A percentile compares a stretch with the other conserved stretches of the same genome.
phyloP scores from a whole-genome alignment of 2,113 vertebrate genomes.

The Neolamprologus kungweensis region DNA sequence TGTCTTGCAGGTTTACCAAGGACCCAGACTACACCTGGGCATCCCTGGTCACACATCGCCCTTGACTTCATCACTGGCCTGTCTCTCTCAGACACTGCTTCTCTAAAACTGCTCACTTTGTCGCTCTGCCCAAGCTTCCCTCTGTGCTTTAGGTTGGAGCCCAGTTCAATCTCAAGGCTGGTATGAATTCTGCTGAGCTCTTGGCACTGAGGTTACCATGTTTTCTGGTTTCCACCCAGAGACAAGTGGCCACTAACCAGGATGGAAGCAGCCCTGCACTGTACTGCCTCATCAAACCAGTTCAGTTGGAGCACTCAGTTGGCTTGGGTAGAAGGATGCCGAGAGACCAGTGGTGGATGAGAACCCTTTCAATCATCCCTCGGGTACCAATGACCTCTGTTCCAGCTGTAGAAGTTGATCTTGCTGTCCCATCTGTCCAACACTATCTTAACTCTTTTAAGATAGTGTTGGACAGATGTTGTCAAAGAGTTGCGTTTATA shows the following conservation, averaged over 20 bases:
- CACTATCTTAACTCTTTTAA: neutral
- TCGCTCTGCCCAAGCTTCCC: neutral
- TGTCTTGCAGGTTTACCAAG: neutral
- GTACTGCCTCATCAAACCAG: neutral
- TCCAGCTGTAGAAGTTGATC: neutral
- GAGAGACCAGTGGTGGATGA: neutral
- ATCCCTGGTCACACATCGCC: fast-evolving
- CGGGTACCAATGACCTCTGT: neutral
- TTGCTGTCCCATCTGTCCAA: neutral
- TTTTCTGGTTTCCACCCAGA: fast-evolving
- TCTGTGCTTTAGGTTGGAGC: neutral
- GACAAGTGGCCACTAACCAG: neutral
- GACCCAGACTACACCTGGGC: neutral
- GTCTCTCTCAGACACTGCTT: neutral
- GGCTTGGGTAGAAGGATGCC: neutral
- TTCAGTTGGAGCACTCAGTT: neutral
- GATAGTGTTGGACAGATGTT: neutral
- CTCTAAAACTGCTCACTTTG: neutral
- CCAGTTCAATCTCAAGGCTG: neutral
- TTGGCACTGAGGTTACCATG: neutral
- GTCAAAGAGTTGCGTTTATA: fast-evolving
- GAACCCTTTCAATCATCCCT: fast-evolving
- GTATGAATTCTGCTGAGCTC: neutral
- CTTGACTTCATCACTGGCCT: neutral
- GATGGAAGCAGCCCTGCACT: neutral